phyloP scores from a whole-genome alignment of 2,888 invertebrate species.

The Brachypalpus laphriformis region DNA sequence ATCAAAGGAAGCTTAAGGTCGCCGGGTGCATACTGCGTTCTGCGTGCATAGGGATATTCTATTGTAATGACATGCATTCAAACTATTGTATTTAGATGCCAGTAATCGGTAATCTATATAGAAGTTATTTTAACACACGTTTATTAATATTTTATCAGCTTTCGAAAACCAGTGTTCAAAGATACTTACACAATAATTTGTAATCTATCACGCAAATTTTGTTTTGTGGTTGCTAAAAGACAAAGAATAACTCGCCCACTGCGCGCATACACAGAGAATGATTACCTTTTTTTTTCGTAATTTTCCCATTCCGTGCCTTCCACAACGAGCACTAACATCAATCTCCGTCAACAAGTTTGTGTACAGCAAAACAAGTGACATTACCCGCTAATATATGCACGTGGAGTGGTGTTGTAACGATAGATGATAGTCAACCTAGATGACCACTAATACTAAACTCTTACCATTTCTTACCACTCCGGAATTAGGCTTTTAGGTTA shows the following conservation, averaged over 20 bases:
- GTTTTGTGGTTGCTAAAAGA: slow-evolving; percentile 26
- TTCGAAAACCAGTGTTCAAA: no score
- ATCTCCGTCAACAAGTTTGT: slow-evolving; percentile 60
- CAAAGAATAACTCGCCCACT: slow-evolving; percentile 6
- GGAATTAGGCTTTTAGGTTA: slow-evolving; percentile 59
- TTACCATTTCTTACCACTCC: slow-evolving; percentile 34
- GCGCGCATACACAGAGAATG: not conserved
- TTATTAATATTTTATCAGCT: no score
- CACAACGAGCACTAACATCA: slow-evolving; percentile 30
- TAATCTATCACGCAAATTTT: slow-evolving; percentile 11
- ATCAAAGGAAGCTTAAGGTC: no score
- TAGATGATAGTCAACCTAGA: slow-evolving; percentile 10
- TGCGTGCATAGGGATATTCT: no score
- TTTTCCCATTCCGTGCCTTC: slow-evolving; percentile 33
- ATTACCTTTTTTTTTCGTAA: slow-evolving; percentile 36
- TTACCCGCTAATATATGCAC: not conserved
- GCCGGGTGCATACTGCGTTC: no score
- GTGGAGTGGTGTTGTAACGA: slow-evolving; percentile 2
- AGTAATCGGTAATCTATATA: no score
- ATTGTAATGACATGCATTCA: no score
- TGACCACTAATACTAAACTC: slow-evolving; percentile 13
- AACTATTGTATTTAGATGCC: no score
- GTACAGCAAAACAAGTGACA: slow-evolving; percentile 22
- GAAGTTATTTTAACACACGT: no score
- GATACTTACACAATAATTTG: no score